A percentile compares a stretch with the other conserved stretches of the same genome.
phyloP scores from a whole-genome alignment of 2,888 invertebrate genomes.

The Drosophila emarginata region DNA sequence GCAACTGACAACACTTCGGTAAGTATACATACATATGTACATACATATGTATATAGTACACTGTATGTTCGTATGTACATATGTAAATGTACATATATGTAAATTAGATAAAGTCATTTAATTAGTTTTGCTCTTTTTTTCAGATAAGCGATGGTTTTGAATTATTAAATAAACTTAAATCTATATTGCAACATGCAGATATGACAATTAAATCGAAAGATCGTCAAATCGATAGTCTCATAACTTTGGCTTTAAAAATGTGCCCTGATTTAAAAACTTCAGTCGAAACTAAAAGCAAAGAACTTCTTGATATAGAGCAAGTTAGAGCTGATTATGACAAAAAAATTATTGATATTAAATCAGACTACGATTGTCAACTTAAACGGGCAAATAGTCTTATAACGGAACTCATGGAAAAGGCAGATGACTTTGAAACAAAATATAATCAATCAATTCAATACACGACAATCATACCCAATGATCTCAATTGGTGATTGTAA shows the following conservation, averaged over 20 bases:
- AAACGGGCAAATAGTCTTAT: too few relatives aligned
- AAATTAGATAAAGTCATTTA: background rate
- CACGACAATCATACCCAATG: too few relatives aligned
- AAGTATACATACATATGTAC: background rate
- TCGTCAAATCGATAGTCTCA: background rate
- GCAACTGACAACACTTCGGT: background rate
- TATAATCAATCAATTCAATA: background rate
- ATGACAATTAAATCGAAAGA: background rate
- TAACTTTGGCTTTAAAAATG: background rate
- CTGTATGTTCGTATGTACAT: too few relatives aligned
- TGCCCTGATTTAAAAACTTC: background rate
- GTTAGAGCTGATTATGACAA: background rate
- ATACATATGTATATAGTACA: background rate
- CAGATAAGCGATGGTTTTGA: background rate
- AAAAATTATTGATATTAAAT: background rate
- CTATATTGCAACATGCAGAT: background rate
- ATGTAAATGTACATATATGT: background rate
- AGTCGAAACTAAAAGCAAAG: background rate
- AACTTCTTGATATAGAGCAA: background rate
- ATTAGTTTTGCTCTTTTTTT: background rate
- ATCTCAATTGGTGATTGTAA: too few relatives aligned
- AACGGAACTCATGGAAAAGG: too few relatives aligned
- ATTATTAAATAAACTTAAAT: background rate
- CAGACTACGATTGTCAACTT: background rate
- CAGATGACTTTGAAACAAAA: too few relatives aligned